These are phyloP conservation scores for Arge pagana DNA, from an alignment of 2,888 invertebrate genomes.

Conservation along the genomic window DNA sequence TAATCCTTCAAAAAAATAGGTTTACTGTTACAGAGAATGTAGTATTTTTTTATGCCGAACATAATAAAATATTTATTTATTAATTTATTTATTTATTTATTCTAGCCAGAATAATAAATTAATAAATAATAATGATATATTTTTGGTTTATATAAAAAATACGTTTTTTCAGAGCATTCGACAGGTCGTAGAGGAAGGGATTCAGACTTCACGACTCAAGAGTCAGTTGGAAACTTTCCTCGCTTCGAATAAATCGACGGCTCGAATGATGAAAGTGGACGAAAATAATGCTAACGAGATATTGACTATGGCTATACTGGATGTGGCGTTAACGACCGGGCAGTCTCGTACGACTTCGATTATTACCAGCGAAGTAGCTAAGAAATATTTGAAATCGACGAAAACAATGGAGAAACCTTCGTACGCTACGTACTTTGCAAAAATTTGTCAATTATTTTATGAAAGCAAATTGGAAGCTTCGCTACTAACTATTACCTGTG, in stretches of 20 bases:
- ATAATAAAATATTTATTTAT: not conserved
- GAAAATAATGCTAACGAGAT: conserved; percentile 37
- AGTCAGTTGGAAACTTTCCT: conserved; percentile 52
- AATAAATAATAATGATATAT: conserved; percentile 63
- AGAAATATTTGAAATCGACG: conserved; percentile 44
- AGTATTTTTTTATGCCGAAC: not conserved
- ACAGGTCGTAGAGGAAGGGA: conserved; percentile 46
- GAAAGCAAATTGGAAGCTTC: conserved; percentile 36
- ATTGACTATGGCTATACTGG: conserved; percentile 45
- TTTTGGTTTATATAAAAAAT: conserved; percentile 39
- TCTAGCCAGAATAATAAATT: conserved; percentile 65
- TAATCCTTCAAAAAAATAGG: conserved; percentile 2
- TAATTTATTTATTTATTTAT: conserved; percentile 53
- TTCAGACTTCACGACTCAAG: conserved; percentile 46
- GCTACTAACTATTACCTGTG: conserved; percentile 39
- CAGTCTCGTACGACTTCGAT: conserved; percentile 38
- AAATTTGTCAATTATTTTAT: conserved; percentile 38
- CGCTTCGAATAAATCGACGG: conserved; percentile 45
- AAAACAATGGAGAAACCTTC: conserved; percentile 37
- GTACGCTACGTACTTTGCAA: conserved; percentile 39
- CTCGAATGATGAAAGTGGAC: conserved; percentile 34
- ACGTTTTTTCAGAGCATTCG: conserved; percentile 46
- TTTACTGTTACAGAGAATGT: not conserved
- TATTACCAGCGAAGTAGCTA: conserved; percentile 47
- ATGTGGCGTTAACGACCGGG: conserved; percentile 50